phyloP scores from a whole-genome alignment of 2,797 vertebrate genomes.

The Oreonectes daqikongensis region DNA sequence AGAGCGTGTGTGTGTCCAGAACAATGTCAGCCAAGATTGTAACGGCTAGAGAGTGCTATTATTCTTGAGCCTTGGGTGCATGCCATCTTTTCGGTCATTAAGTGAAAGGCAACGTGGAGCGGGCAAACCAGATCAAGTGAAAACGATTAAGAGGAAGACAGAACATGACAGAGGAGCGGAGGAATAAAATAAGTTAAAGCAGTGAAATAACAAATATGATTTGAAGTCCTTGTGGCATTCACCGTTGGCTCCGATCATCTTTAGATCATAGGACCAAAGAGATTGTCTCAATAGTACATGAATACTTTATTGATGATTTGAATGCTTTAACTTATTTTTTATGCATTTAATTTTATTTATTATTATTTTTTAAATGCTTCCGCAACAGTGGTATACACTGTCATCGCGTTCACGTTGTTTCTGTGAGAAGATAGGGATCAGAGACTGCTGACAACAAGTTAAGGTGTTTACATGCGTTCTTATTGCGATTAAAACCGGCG shows the following conservation, averaged over 20 bases:
- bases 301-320: too few species aligned
- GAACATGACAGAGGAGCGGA: conserved; percentile 21
- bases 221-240: conserved; percentile 4
- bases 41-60: conserved; percentile 73
- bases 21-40: conserved; percentile 80
- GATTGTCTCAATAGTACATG: conserved; percentile 2
- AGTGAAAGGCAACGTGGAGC: conserved; percentile 39
- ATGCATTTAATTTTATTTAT: too few species aligned
- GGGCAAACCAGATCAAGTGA: conserved; percentile 47
- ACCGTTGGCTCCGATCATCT: background rate
- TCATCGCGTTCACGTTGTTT: too few species aligned
- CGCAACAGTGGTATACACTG: too few species aligned
- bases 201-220: conserved; percentile 20
- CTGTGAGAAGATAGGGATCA: too few species aligned
- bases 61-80: conserved; percentile 70
- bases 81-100: conserved; percentile 66
- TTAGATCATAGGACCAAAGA: conserved; percentile 8
- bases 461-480: too few species aligned
- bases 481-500: too few species aligned
- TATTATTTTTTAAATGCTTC: too few species aligned
- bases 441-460: too few species aligned
- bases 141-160: conserved; percentile 51
- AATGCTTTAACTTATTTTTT: too few species aligned
- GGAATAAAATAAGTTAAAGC: conserved; percentile 35
- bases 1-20: conserved; percentile 56